These are phyloP conservation scores for Micropterix aruncella DNA, from an alignment of 2,888 invertebrate genomes.

Conservation along the genomic window DNA sequence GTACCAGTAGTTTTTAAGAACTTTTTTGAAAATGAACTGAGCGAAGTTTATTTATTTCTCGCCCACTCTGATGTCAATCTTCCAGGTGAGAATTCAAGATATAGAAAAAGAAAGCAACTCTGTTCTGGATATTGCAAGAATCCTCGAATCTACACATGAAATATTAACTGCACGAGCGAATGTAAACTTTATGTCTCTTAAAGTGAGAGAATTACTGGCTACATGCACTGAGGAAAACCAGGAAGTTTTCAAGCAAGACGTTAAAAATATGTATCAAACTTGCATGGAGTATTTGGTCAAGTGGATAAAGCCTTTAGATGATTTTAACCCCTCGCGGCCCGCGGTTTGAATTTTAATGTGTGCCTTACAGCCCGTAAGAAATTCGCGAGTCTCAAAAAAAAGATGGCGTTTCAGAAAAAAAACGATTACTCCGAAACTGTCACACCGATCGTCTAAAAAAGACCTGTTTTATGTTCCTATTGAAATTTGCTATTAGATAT, in stretches of 20 bases:
- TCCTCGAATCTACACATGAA: neutral
- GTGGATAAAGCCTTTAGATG: slow-evolving; percentile 10
- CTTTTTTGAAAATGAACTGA: too few species aligned
- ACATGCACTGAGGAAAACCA: slow-evolving; percentile 4
- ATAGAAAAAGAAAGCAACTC: slow-evolving; percentile 6
- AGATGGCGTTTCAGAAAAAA: too few species aligned
- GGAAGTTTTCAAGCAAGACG: slow-evolving; percentile 10
- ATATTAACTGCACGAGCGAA: slow-evolving; percentile 3
- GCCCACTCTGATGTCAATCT: too few species aligned
- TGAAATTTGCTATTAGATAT: too few species aligned
- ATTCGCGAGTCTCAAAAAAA: too few species aligned
- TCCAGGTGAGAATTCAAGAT: slow-evolving; percentile 2
- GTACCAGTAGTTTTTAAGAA: too few species aligned
- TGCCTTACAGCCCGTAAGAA: too few species aligned
- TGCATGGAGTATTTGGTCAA: slow-evolving; percentile 11
- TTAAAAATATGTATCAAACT: slow-evolving; percentile 10
- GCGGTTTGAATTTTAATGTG: too few species aligned
- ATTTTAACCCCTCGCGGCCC: too few species aligned
- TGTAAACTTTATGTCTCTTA: slow-evolving; percentile 2
- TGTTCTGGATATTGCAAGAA: slow-evolving; percentile 5
- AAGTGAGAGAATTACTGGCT: slow-evolving; percentile 6
- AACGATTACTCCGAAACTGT: too few species aligned
- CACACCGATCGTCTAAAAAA: too few species aligned
- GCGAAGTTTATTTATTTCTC: slow-evolving; percentile 10
- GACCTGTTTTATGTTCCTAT: too few species aligned